phyloP scores from a whole-genome alignment of 1,140 invertebrate species.

The Bombus ignitus region DNA sequence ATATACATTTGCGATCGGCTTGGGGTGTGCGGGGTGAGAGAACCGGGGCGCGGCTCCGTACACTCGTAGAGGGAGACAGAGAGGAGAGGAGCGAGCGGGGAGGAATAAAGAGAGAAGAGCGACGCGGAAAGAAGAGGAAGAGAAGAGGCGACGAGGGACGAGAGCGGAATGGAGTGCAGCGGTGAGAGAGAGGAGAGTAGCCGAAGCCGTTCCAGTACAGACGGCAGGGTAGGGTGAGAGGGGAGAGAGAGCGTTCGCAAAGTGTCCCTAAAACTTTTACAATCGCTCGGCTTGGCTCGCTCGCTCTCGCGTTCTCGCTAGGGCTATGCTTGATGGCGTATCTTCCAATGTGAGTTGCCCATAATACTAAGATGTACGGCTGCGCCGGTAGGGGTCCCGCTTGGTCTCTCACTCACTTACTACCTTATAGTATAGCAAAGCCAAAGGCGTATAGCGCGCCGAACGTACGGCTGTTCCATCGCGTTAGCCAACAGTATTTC shows the following conservation, averaged over 20 bases:
- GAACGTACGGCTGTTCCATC: constrained; percentile 70
- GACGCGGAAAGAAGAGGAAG: not conserved
- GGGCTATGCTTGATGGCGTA: constrained; percentile 90
- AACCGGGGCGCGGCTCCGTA: constrained; percentile 67
- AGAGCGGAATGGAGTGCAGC: too few relatives aligned
- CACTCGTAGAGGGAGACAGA: constrained; percentile 14
- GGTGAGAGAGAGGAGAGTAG: not conserved
- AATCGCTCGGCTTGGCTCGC: constrained; percentile 83
- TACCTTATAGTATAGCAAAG: constrained; percentile 82
- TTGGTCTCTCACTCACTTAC: constrained; percentile 73
- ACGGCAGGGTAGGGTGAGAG: constrained; percentile 37
- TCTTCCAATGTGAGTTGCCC: constrained; percentile 90
- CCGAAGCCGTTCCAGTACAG: not conserved
- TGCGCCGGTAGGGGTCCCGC: constrained; percentile 85
- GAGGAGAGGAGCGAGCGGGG: constrained; percentile 27
- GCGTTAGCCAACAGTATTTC: constrained; percentile 70
- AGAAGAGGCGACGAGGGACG: constrained; percentile 42
- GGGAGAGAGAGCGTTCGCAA: constrained; percentile 83
- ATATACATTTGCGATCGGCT: constrained; percentile 47
- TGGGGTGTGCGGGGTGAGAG: constrained; percentile 65
- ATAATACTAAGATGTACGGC: constrained; percentile 90
- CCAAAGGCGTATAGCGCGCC: constrained; percentile 80
- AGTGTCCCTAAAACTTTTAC: constrained; percentile 88
- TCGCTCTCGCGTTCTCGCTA: constrained; percentile 84
- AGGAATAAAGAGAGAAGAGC: constrained; percentile 56